phyloP scores from a whole-genome alignment of 92 coral and sea anemone genomes.

The Chrysogorgia sp. region DNA sequence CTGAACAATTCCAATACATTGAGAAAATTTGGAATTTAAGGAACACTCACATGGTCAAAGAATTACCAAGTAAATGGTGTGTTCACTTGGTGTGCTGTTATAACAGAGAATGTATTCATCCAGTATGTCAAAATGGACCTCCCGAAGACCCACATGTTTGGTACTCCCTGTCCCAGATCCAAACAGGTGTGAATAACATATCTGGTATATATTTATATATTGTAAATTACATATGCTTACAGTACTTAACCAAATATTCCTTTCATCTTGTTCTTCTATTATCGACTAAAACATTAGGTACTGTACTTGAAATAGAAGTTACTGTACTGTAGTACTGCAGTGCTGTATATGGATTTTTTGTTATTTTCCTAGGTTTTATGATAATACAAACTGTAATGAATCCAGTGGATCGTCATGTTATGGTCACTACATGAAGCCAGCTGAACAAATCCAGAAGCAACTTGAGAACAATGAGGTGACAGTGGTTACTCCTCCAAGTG shows the following conservation, averaged over 20 bases:
- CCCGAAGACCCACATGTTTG: conserved; percentile 40
- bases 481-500: conserved; percentile 54
- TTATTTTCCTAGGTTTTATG: conserved; percentile 39
- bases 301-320: background rate
- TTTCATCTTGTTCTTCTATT: too few relatives aligned
- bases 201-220: background rate
- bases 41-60: conserved; percentile 37
- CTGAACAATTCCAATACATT: background rate
- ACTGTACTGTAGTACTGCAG: background rate
- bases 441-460: conserved; percentile 37
- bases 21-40: background rate
- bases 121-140: conserved; percentile 29
- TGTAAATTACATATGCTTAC: too few relatives aligned
- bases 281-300: background rate
- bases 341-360: background rate
- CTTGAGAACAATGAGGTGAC: conserved; percentile 5
- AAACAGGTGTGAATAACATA: conserved; percentile 15
- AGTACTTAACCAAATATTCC: too few relatives aligned
- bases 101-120: conserved; percentile 31
- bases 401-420: conserved; percentile 31
- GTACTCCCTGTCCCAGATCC: conserved; percentile 55
- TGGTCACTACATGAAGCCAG: conserved; percentile 56
- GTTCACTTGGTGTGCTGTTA: conserved; percentile 51
- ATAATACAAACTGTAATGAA: conserved; percentile 43
- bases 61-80: conserved; percentile 29